Percentiles rank a stretch among this genome's conserved stretches.
These are phyloP conservation scores for Scaptomyza reducta DNA, from an alignment of 2,888 invertebrate genomes.

Conservation along the genomic window DNA sequence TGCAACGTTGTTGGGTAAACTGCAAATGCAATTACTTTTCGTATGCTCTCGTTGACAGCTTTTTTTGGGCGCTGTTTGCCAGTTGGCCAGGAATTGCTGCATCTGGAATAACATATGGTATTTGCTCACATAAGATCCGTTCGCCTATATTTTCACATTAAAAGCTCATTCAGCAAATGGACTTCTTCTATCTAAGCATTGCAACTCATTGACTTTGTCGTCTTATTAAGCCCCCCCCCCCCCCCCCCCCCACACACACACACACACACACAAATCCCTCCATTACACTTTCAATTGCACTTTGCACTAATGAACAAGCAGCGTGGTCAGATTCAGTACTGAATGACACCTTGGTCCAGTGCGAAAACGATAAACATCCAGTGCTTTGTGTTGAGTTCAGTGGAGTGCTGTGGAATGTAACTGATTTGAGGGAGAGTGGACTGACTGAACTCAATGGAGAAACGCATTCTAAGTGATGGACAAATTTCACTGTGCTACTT, in stretches of 20 bases:
- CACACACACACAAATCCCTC: too few species aligned
- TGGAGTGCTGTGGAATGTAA: neutral
- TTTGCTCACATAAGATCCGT: neutral
- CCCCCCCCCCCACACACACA: too few species aligned
- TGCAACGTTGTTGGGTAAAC: slow-evolving; percentile 7
- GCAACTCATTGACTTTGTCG: too few species aligned
- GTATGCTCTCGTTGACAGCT: neutral
- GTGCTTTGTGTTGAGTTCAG: neutral
- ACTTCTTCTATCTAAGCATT: too few species aligned
- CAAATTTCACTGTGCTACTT: neutral
- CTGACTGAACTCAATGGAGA: neutral
- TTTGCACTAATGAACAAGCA: neutral
- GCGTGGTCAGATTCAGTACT: too few species aligned
- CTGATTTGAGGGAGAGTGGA: neutral
- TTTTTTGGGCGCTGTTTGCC: slow-evolving; percentile 3
- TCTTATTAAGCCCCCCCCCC: neutral
- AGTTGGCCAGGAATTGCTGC: slow-evolving; percentile 12
- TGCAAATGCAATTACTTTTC: slow-evolving; percentile 27
- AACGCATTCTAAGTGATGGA: neutral
- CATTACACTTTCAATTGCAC: neutral
- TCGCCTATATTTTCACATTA: slow-evolving; percentile 16
- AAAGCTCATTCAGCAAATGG: slow-evolving; percentile 10
- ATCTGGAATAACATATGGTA: neutral
- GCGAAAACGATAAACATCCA: neutral
- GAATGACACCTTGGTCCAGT: neutral